Percentiles rank a stretch among this genome's conserved stretches.
Conservation (phyloP, 2,888 invertebrate genomes). For the Alloplasta piceator region DNA sequence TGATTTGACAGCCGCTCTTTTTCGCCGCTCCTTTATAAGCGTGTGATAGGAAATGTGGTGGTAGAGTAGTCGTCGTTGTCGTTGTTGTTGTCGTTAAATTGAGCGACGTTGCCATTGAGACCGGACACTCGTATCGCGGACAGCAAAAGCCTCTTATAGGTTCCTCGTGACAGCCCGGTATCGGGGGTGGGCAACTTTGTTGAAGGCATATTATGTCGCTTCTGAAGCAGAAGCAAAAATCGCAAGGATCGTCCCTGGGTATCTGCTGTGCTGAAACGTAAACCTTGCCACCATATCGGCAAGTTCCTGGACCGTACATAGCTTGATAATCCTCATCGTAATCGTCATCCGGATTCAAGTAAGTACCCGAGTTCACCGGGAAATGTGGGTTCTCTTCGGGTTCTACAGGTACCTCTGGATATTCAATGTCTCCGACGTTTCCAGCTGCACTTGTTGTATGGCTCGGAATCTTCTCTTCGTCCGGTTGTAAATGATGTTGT, state of each 20-base stretch:
- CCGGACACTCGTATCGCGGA: constrained; percentile 96
- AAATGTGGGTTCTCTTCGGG: constrained; percentile 78
- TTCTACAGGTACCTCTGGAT: constrained; percentile 74
- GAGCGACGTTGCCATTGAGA: constrained; percentile 92
- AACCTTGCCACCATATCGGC: constrained; percentile 95
- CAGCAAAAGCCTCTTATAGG: constrained; percentile 97
- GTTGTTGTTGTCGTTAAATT: constrained; percentile 95
- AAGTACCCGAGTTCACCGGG: constrained; percentile 82
- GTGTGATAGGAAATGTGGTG: constrained; percentile 92
- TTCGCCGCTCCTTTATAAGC: constrained; percentile 90
- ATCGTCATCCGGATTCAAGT: constrained; percentile 86
- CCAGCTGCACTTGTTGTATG: constrained; percentile 50
- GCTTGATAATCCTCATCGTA: constrained; percentile 91
- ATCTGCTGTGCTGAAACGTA: constrained; percentile 98
- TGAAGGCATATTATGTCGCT: constrained; percentile 97
- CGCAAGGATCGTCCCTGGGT: constrained; percentile 96
- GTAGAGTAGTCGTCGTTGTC: constrained; percentile 93
- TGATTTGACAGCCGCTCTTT: constrained; percentile 93
- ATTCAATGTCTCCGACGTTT: constrained; percentile 67
- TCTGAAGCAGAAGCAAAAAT: constrained; percentile 98
- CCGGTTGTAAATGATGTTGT: constrained; percentile 67
- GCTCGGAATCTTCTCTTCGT: constrained; percentile 47
- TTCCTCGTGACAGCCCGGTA: constrained; percentile 95
- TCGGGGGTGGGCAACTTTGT: constrained; percentile 97
- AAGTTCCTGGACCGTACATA: constrained; percentile 94